A percentile compares a stretch with the other conserved stretches of the same genome.
These are phyloP conservation scores for Mastomys coucha DNA, from an alignment of 2,113 vertebrate genomes.

Conservation along the genomic window DNA sequence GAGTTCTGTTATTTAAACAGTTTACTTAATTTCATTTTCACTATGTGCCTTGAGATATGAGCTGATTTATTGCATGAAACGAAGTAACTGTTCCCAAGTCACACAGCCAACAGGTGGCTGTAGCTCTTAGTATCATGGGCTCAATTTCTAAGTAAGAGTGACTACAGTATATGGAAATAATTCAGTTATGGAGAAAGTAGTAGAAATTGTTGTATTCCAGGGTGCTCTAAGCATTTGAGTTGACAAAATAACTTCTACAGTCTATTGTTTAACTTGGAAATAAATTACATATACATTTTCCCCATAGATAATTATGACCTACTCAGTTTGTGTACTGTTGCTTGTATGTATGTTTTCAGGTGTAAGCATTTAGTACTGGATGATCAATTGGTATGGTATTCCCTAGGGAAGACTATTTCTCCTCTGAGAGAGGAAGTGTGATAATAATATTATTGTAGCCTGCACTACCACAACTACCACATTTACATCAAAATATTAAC, in stretches of 20 bases:
- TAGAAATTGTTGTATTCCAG: not conserved
- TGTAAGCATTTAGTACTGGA: not conserved
- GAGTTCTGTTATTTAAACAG: not conserved
- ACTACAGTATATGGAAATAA: not conserved
- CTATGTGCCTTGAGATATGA: not conserved
- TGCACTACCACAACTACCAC: no score
- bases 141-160: not conserved
- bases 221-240: not conserved
- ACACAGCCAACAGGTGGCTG: not conserved
- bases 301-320: not conserved
- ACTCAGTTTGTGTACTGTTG: not conserved
- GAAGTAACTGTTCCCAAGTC: not conserved
- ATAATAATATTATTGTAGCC: not conserved
- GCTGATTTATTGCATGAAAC: not conserved
- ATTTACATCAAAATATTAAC: constrained; percentile 38
- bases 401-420: not conserved
- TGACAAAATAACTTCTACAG: not conserved
- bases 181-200: not conserved
- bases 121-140: not conserved
- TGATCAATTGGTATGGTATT: not conserved
- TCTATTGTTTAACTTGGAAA: not conserved
- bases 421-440: not conserved
- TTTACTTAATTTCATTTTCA: not conserved
- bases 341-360: not conserved
- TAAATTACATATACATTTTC: not conserved